Evolutionary conservation across 2,797 vertebrate genomes (phyloP), one percentile per base, ranked within the genome.

Genomic region (Cirrhinus molitorella): DNA sequence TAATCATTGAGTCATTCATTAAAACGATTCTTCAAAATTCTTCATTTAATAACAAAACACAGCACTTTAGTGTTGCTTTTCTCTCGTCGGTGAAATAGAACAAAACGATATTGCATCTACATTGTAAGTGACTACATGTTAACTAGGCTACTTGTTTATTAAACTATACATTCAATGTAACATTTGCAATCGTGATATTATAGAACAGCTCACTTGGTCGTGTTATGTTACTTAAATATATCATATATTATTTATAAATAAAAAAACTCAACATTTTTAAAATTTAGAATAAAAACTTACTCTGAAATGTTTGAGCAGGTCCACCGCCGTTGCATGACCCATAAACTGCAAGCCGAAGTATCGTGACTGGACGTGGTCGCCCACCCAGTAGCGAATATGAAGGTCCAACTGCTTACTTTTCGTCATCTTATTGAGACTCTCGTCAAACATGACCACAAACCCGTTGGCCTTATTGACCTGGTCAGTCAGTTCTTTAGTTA

Each of bases 251-350:
- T n/a, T 55, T n/a, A n/a, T n/a, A n/a, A 55, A 55, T 55, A n/a
- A 55, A n/a, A n/a, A 55, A 55, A 21, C 8, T 9, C 19, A 53
- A 45, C 43, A 45, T 12, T 45, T 21, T 53, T 21, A 19, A n/a
- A 28, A 61, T 13, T 25, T 12, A 25, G 23, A 37, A 67, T 11
- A 67, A 67, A 67, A 67, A 72, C 43, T 13, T 72, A 72, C 70
- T 51, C 51, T 72, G 43, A 72, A 72, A 73, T 51, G n/a, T 47
- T 51, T 73, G 23, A 73, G 45, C 70, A 73, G 2, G 70, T 73
- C 45, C 43, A 28, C 70, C 2, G 14, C 70, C 43, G 8, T 51
- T 73, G 23, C 45, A 51, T 49, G 23, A 72, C 45, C 70, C 43
- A n/a, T n/a, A n/a, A n/a, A n/a, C n/a, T n/a, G n/a, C n/a, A n/a